Conservation (phyloP, 2,113 vertebrate species). For the Bostrychus sinensis region DNA sequence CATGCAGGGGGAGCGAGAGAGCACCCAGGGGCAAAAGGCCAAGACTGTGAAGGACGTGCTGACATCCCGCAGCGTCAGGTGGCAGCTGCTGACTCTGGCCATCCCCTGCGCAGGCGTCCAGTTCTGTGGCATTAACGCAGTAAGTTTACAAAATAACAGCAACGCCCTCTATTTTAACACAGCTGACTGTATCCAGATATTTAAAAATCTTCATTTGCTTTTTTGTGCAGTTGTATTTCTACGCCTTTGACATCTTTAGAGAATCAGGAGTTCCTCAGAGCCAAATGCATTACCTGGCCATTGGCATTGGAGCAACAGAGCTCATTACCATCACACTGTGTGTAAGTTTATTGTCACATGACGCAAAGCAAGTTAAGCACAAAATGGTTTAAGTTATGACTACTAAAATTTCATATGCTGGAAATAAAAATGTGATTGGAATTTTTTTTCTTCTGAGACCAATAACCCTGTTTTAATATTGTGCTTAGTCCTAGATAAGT, state of each 20-base stretch:
- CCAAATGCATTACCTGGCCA: conserved; percentile 66
- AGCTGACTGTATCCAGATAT: not conserved
- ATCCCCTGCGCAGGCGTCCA: conserved; percentile 61
- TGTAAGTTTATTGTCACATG: conserved; percentile 54
- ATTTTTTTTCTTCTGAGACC: too few species aligned
- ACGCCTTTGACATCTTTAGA: conserved; percentile 71
- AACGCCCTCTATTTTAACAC: not conserved
- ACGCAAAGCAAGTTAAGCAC: not conserved
- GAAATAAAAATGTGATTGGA: too few species aligned
- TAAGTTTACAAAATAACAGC: conserved; percentile 14
- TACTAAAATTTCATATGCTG: too few species aligned
- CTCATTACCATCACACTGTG: conserved; percentile 56
- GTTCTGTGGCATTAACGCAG: conserved; percentile 72
- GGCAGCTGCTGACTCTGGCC: conserved; percentile 68
- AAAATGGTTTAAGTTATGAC: too few species aligned
- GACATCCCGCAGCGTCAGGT: conserved; percentile 59
- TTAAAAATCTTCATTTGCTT: not conserved
- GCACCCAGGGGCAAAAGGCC: conserved; percentile 42
- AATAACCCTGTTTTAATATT: too few species aligned
- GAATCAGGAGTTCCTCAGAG: conserved; percentile 63
- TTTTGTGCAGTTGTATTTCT: conserved; percentile 72
- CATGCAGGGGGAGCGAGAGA: conserved; percentile 63
- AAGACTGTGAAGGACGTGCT: conserved; percentile 66
- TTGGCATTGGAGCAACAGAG: conserved; percentile 70
- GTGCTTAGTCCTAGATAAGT: too few species aligned